A percentile compares a stretch with the other conserved stretches of the same genome.
These are phyloP conservation scores for Syngnathus acus DNA, from an alignment of 2,797 vertebrate genomes.

Conservation along the genomic window DNA sequence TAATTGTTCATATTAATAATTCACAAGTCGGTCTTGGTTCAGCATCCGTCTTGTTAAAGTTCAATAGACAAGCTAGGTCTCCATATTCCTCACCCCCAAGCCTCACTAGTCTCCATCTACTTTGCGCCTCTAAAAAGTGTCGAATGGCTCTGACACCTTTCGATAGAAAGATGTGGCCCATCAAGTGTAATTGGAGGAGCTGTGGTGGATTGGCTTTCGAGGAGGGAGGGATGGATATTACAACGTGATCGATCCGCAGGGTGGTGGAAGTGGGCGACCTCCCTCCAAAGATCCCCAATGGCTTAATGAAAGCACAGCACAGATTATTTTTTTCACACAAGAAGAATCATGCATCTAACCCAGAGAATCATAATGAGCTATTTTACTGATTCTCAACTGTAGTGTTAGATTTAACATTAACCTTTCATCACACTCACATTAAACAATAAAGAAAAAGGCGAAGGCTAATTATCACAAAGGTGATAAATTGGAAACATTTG, in stretches of 20 bases:
- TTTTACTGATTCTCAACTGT: constrained; percentile 48
- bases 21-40: constrained; percentile 53
- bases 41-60: constrained; percentile 63
- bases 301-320: constrained; percentile 39
- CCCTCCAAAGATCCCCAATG: constrained; percentile 41
- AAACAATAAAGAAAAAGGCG: constrained; percentile 57
- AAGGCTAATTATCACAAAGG: constrained; percentile 47
- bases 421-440: constrained; percentile 49
- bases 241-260: constrained; percentile 42
- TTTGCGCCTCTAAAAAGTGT: constrained; percentile 30
- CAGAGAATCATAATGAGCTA: constrained; percentile 51
- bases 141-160: constrained; percentile 15
- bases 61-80: constrained; percentile 38
- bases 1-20: constrained; percentile 73
- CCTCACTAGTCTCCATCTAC: constrained; percentile 14
- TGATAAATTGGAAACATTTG: constrained; percentile 54
- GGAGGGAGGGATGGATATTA: constrained; percentile 24
- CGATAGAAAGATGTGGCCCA: constrained; percentile 50
- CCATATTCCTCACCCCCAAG: constrained; percentile 25
- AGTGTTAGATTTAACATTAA: constrained; percentile 41
- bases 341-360: constrained; percentile 41
- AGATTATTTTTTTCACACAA: constrained; percentile 26
- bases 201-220: constrained; percentile 49
- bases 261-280: constrained; percentile 36
- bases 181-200: constrained; percentile 64